phyloP scores from a whole-genome alignment of 2,888 invertebrate genomes.

The Digitonthophagus gazella region DNA sequence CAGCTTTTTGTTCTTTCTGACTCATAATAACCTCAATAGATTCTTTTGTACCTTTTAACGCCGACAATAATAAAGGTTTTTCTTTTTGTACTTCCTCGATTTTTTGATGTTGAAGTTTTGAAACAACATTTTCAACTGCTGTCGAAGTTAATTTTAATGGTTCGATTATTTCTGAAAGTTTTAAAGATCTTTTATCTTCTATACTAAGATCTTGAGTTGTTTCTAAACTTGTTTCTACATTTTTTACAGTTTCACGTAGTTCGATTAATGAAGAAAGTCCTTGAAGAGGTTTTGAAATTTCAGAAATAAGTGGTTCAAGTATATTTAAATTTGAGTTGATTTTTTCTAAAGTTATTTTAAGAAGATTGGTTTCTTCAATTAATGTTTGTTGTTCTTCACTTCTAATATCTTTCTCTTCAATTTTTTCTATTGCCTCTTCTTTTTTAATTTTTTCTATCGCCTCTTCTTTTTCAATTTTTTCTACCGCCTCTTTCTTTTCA shows the following conservation, averaged over 20 bases:
- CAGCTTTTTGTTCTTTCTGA: constrained; percentile 18
- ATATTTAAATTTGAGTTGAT: not conserved
- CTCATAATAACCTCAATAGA: constrained; percentile 24
- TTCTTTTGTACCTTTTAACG: constrained; percentile 30
- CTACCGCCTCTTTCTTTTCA: too few relatives aligned
- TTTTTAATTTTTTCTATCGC: not conserved
- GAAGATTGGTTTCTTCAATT: too few relatives aligned
- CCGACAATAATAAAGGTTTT: constrained; percentile 8
- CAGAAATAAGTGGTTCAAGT: not conserved
- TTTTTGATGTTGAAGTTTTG: not conserved
- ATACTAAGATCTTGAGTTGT: constrained; percentile 1
- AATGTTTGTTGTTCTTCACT: not conserved
- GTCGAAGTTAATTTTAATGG: constrained; percentile 17
- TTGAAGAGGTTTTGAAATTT: not conserved
- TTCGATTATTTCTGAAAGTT: constrained; percentile 14
- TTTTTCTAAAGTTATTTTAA: not conserved
- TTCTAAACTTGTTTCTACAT: not conserved
- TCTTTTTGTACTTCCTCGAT: not conserved
- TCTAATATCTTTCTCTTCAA: not conserved
- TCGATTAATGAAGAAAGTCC: constrained; percentile 1
- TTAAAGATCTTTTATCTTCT: not conserved
- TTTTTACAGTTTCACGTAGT: constrained; percentile 5
- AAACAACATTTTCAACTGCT: not conserved
- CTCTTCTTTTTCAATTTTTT: not conserved
- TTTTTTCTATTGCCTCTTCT: too few relatives aligned